Evolutionary conservation across 2,888 invertebrate genomes (phyloP).

Genomic region (Cheiracanthium punctorium): DNA sequence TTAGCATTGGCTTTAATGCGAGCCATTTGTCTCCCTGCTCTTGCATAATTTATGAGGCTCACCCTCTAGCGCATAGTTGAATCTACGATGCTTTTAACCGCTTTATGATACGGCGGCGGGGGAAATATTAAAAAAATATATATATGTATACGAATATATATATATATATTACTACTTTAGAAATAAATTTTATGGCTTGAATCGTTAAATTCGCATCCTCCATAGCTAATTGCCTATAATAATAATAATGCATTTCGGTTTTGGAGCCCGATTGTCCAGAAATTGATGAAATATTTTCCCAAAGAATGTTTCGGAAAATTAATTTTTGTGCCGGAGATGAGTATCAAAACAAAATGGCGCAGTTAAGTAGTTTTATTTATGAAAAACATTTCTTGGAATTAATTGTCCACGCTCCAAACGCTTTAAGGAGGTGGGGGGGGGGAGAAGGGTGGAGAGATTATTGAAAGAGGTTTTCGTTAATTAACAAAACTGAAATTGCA

Average conservation of each 20-base stretch:
- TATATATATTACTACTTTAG: too few species aligned
- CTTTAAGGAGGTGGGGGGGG: neutral
- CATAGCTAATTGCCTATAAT: conserved; percentile 63
- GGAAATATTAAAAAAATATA: conserved; percentile 48
- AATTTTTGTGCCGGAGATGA: conserved; percentile 28
- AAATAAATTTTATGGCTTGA: conserved; percentile 54
- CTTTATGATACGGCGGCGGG: conserved; percentile 49
- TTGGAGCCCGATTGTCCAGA: conserved; percentile 38
- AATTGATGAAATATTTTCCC: conserved; percentile 56
- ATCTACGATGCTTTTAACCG: conserved; percentile 42
- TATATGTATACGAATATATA: too few species aligned
- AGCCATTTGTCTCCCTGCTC: conserved; percentile 67
- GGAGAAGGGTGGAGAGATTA: too few species aligned
- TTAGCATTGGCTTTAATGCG: conserved; percentile 69
- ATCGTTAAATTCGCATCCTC: conserved; percentile 62
- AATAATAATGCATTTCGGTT: conserved; percentile 48
- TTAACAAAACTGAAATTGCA: neutral
- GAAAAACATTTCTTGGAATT: neutral
- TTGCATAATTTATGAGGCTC: conserved; percentile 68
- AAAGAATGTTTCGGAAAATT: conserved; percentile 41
- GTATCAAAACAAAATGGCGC: conserved; percentile 36
- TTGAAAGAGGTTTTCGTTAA: conserved; percentile 5
- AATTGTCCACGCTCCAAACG: neutral
- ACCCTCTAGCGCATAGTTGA: conserved; percentile 28
- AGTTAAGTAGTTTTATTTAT: conserved; percentile 59